Conservation (phyloP, 2,888 invertebrate species). For the Lamellibrachia columna region DNA sequence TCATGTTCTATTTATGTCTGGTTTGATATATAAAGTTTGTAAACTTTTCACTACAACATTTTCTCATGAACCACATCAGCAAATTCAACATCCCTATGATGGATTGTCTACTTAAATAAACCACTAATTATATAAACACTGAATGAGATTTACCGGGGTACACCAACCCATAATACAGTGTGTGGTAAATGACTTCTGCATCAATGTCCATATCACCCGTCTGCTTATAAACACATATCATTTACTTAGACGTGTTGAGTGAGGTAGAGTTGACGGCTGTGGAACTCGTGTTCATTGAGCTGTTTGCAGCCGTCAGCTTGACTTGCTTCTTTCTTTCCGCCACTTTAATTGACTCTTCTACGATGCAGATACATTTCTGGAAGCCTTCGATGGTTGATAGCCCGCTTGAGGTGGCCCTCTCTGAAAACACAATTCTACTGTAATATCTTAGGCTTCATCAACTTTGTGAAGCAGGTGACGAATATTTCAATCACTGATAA, state of each 20-base stretch:
- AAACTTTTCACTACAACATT: no score
- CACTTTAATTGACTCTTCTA: background rate
- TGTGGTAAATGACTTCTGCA: background rate
- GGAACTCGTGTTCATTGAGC: background rate
- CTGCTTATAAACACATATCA: background rate
- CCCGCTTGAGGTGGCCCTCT: constrained; percentile 8
- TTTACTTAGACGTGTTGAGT: background rate
- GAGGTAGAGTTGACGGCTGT: background rate
- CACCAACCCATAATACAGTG: background rate
- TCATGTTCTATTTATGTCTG: no score
- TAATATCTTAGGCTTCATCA: background rate
- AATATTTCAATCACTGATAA: no score
- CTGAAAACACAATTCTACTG: background rate
- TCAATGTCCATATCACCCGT: background rate
- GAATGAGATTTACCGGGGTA: background rate
- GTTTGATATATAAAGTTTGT: no score
- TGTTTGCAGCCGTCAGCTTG: background rate
- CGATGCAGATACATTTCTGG: background rate
- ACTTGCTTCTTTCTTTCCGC: background rate
- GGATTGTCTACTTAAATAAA: background rate
- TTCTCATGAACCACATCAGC: no score
- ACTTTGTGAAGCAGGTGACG: background rate
- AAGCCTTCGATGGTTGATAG: background rate
- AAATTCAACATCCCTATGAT: background rate
- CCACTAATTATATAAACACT: background rate